Percentiles rank a stretch among this genome's conserved stretches.
Conservation (phyloP, 1,140 invertebrate species). For the Antheraea mylitta region DNA sequence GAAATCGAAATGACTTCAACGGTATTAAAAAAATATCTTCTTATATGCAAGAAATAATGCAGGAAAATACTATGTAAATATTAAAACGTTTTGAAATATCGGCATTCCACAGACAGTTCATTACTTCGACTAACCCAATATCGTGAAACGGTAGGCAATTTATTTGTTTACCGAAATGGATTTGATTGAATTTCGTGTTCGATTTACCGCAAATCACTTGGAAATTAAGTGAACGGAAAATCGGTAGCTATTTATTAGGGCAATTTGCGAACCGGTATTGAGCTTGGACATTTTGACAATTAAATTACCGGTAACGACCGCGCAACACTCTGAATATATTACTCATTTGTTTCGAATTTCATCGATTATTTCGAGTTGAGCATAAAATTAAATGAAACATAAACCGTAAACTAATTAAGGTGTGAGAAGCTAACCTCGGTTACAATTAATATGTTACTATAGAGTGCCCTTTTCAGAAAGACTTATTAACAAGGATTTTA, state of each 20-base stretch:
- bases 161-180: slow-evolving; percentile 4
- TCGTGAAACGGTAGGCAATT: slow-evolving; percentile 2
- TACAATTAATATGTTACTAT: too few species aligned
- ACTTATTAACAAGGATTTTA: too few species aligned
- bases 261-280: background rate
- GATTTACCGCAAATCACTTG: slow-evolving; percentile 6
- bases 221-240: slow-evolving; percentile 6
- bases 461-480: too few species aligned
- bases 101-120: background rate
- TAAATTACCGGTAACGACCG: background rate
- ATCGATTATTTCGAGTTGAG: background rate
- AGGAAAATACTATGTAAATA: background rate
- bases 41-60: too few species aligned
- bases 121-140: background rate
- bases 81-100: background rate
- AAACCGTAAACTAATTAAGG: too few species aligned
- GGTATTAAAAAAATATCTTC: too few species aligned
- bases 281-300: background rate
- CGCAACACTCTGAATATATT: background rate
- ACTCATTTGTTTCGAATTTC: background rate
- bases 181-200: slow-evolving; percentile 10
- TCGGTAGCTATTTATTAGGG: slow-evolving; percentile 2
- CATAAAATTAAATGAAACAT: too few species aligned
- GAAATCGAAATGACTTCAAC: too few species aligned
- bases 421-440: too few species aligned